Evolutionary conservation across 2,888 invertebrate genomes (phyloP), one percentile per base, ranked within the genome.

Genomic region (Cantharis rufa): DNA sequence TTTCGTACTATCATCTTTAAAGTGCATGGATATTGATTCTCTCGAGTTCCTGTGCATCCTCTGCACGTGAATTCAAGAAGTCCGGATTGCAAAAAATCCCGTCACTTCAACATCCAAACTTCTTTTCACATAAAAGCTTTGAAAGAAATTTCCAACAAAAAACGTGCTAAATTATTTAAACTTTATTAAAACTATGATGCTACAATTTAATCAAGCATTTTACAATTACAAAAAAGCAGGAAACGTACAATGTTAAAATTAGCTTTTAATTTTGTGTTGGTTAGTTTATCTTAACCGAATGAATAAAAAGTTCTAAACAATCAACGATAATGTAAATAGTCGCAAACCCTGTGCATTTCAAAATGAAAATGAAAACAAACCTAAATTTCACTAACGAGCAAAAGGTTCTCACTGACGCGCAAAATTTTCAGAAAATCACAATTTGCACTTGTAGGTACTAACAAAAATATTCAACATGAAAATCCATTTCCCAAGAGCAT

Each of bases 11-110:
- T 86, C 86, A 82, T 85, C 87, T 87, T 87, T 87, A 87, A 86
- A 85, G 81, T 86, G 86, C 86, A 85, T 82, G 64, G 82, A 85
- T 86, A 86, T 86, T 86, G 86, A 86, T 86, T 86, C 83, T 81
- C 80, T 81, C 82, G 66, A 79, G 82, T 81, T 80, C 79, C 78
- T 82, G 83, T 84, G 84, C 84, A 84, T 84, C 85, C 64, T 66
- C 13, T 81, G 82, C 83, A 76, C 73, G 78, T 75, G 78, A 78
- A 72, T 75, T 16, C 15, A 72, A 71, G 62, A 72, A 74, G 70
- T 68, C 74, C 24, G 69, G 72, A 61, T 75, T 72, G 70, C 70
- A 63, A 78, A 78, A 78, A 75, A 68, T 68, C 72, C 64, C 21
- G 21, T 66, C 64, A 18, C 64, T 66, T 66, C 16, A 16, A 11